Base-by-base conservation (phyloP, 2,888 invertebrate species). In the Drosophila mercatorum region DNA sequence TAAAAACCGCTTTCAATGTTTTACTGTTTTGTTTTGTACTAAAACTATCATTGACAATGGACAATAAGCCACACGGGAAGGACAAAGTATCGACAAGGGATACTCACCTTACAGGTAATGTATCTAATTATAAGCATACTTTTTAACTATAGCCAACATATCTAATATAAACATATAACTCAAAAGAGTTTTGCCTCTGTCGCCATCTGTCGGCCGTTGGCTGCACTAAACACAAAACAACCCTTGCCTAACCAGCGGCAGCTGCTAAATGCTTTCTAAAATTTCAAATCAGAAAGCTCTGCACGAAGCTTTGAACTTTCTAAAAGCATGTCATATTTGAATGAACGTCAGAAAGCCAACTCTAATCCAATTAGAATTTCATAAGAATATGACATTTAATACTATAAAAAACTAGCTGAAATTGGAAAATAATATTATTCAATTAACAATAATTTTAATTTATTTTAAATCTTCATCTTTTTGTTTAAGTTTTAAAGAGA, bases 231-330 rank as follows among this genome's bases (percentile, higher is more conserved):
- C 43, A 56, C 66, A 65, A 72, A 75, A 64, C 75, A 62, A 75
- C 68, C 77, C 74, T 51, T 53, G 47, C 46, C 36, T 10, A 41
- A 36, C 41, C 52, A 63, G 40, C 61, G 47, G 51, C 61, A 61
- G 14, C 31, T 51, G 52, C 28, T 67, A 64, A 77, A 83, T 63
- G 80, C 82, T 79, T 87, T 83, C 89, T 90, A 90, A 89, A 68
- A 78, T 78, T 78, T 83, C 89, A 86, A 86, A 89, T 78, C 64
- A 68, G 57, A 88, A 88, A 89, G 89, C 89, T 89, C 67, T 58
- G 7, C 34, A 11, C 10, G 57, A 60, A 89, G 90, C 88, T 89
- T 83, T 89, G 43, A 74, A 68, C 73, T 75, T 76, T 73, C 47
- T 51, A 34, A 61, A 58, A 43, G 49, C 46, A 47, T 47, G 41